These are phyloP conservation scores for Lepisosteus oculatus DNA, from an alignment of 2,113 vertebrate genomes.

Conservation along the genomic window DNA sequence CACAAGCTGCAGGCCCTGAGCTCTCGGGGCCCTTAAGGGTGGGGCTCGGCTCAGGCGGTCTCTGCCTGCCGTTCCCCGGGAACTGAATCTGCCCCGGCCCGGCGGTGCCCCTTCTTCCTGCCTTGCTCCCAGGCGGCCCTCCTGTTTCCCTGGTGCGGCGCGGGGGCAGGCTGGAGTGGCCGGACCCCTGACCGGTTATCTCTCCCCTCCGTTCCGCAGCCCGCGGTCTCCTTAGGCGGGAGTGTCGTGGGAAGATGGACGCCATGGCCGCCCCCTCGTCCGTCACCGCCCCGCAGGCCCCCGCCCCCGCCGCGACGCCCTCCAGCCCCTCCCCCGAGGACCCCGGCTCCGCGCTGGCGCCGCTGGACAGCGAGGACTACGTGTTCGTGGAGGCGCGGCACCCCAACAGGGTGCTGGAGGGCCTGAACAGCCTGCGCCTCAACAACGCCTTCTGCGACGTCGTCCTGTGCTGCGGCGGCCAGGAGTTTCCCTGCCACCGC, in stretches of 20 bases:
- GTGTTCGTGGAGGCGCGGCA: constrained; percentile 66
- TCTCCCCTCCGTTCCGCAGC: neutral
- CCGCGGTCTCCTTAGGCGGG: neutral
- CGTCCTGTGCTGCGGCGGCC: constrained; percentile 71
- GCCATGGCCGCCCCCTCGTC: constrained; percentile 32
- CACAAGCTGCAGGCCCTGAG: too few relatives aligned
- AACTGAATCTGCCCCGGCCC: too few relatives aligned
- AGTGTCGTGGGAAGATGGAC: constrained; percentile 52
- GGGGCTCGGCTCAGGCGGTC: too few relatives aligned
- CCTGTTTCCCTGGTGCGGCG: too few relatives aligned
- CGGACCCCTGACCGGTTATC: too few relatives aligned
- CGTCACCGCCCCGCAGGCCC: constrained; percentile 35
- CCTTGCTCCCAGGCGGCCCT: too few relatives aligned
- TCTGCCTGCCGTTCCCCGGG: too few relatives aligned
- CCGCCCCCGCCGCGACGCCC: constrained; percentile 23
- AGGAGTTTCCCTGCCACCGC: constrained; percentile 75
- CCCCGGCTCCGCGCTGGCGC: constrained; percentile 4
- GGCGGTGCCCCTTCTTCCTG: too few relatives aligned
- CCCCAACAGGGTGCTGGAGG: constrained; percentile 67
- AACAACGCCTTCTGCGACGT: constrained; percentile 76
- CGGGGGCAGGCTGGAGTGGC: too few relatives aligned
- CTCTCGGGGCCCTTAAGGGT: too few relatives aligned
- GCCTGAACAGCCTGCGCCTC: constrained; percentile 68
- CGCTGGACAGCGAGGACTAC: constrained; percentile 59
- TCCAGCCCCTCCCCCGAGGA: constrained; percentile 39